These are phyloP conservation scores for Xenus cinereus DNA, from an alignment of 2,113 vertebrate species.

Conservation along the genomic window DNA sequence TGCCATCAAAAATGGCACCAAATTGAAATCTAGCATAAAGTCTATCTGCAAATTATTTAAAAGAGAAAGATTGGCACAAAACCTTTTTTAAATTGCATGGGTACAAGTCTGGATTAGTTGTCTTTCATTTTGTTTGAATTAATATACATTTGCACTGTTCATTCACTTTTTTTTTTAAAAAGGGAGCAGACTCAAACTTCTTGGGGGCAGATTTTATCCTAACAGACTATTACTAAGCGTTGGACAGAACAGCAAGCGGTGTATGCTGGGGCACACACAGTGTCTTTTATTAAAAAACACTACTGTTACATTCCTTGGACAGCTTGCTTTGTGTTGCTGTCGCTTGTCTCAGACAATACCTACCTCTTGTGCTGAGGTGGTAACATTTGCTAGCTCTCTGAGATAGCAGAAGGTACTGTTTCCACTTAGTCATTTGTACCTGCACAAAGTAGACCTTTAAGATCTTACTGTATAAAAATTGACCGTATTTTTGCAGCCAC, in stretches of 20 bases:
- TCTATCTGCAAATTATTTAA: constrained; percentile 26
- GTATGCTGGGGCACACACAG: not conserved
- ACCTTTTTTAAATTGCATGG: not conserved
- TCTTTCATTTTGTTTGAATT: constrained; percentile 17
- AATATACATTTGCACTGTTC: constrained; percentile 9
- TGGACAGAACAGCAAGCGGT: not conserved
- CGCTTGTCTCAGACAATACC: not conserved
- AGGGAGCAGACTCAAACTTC: not conserved
- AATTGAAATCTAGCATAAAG: constrained; percentile 8
- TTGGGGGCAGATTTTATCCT: constrained; percentile 52
- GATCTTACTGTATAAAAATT: not conserved
- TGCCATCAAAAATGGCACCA: not conserved
- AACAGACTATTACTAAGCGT: not conserved
- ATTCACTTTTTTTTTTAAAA: not conserved
- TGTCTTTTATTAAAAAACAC: not conserved
- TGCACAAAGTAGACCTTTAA: not conserved
- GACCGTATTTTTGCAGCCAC: not conserved
- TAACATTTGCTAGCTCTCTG: not conserved
- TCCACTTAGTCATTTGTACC: not conserved
- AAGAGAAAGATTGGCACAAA: constrained; percentile 18
- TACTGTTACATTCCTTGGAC: not conserved
- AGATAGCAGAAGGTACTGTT: not conserved
- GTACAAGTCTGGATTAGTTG: constrained; percentile 57
- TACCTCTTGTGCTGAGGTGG: not conserved
- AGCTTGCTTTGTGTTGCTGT: not conserved